Conservation (phyloP, 2,797 vertebrate species). For the Xiphophorus birchmanni region DNA sequence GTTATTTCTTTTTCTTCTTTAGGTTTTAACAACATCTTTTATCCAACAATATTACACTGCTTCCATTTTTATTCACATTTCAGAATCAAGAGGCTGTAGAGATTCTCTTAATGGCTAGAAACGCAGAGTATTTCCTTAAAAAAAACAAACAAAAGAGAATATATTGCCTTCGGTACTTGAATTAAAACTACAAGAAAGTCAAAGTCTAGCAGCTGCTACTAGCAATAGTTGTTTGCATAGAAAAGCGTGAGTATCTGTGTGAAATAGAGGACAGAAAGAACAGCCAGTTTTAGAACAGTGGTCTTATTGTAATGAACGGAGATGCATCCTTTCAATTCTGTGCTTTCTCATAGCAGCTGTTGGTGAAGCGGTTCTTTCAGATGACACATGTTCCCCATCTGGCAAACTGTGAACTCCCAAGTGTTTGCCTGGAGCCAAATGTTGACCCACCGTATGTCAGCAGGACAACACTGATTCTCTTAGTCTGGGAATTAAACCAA, state of each 20-base stretch:
- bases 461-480: constrained; percentile 4
- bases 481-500: constrained; percentile 6
- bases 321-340: constrained; percentile 19
- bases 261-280: constrained; percentile 3
- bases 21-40: not conserved
- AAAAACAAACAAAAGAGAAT: not conserved
- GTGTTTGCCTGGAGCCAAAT: constrained; percentile 27
- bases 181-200: not conserved
- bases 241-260: constrained; percentile 20
- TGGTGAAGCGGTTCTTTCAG: constrained; percentile 60
- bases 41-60: not conserved
- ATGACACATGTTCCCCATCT: constrained; percentile 58
- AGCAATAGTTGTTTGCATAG: not conserved
- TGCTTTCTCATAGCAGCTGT: constrained; percentile 30
- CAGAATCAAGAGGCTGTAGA: not conserved
- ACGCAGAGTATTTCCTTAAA: not conserved
- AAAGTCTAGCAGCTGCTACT: not conserved
- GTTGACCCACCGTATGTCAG: constrained; percentile 23
- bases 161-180: too few species aligned
- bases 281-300: constrained; percentile 52
- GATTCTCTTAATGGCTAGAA: not conserved
- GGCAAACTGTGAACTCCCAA: constrained; percentile 31
- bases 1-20: not conserved
- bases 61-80: not conserved
- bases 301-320: constrained; percentile 56